Evolutionary conservation across 2,113 vertebrate genomes (phyloP), one percentile per base, ranked within the genome.

Genomic region (Barbus barbus): DNA sequence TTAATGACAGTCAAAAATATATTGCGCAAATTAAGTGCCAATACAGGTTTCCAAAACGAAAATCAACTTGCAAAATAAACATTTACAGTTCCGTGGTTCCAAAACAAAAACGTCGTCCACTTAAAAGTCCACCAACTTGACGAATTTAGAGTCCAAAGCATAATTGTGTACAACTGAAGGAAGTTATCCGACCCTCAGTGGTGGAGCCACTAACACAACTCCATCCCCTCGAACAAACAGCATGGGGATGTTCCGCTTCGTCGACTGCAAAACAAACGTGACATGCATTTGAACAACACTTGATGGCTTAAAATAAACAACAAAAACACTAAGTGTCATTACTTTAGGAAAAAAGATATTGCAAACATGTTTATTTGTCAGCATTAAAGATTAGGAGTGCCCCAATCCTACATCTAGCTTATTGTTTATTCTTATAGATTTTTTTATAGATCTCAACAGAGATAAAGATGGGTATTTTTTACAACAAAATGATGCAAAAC

Each of bases 201-300:
- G 98, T 8, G 98, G 97, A 58, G 98, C 97, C 26, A 99, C 97
- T 0, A 99, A 95, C 41, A 99, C 97, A 5, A 99, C 98, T 1
- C 98, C 98, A 5, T 99, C 98, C 63, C 98, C 98, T 92, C 98
- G 94, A 81, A 99, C 98, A 86, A 99, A 99, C 86, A 99, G 95
- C 98, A 99, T 99, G 0, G 98, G 97, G 86, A 99, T 99, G 92
- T 98, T 99, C 88, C 97, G 95, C 93, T 99, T 99, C 53, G 98
- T 99, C 2, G 98, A 99, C 98, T 99, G 83, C 20, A 91, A 86
- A 85, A 81, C 82, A 80, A 26, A 65, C 1, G 9, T 20, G 36
- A 11, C 0, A 56, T 0, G 18, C 48, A 36, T 3, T 33, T 56
- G 0, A 26, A 46, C 16, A 44, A 14, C 24, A 12, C n/a, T 3